Evolutionary conservation across 2,888 invertebrate species (phyloP).

Genomic region (Operophtera brumata): DNA sequence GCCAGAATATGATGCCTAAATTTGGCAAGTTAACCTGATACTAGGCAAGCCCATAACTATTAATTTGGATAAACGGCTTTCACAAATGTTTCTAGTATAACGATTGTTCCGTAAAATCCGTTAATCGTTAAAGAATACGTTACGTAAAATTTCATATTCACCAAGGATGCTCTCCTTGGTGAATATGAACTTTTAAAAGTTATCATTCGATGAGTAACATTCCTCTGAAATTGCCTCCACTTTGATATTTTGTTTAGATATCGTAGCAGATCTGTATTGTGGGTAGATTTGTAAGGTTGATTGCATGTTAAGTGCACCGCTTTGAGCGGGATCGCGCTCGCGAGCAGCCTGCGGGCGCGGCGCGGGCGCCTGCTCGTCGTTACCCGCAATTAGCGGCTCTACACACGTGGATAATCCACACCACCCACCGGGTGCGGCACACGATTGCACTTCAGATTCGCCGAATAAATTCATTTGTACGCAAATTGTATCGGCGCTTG

Average conservation of each 20-base stretch:
- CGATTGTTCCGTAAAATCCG: too few species aligned
- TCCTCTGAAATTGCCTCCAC: conserved; percentile 2
- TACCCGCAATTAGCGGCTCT: conserved; percentile 76
- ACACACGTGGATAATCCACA: conserved; percentile 74
- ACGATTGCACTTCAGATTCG: conserved; percentile 76
- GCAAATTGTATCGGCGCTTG: conserved; percentile 81
- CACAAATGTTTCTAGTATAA: background rate
- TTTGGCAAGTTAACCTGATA: background rate
- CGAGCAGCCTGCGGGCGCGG: conserved; percentile 11
- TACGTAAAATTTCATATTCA: background rate
- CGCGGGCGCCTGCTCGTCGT: conserved; percentile 48
- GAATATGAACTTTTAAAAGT: too few species aligned
- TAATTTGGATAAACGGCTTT: background rate
- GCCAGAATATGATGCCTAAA: background rate
- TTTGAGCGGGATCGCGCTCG: conserved; percentile 14
- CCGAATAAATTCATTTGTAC: conserved; percentile 81
- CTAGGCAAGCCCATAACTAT: background rate
- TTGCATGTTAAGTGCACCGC: conserved; percentile 31
- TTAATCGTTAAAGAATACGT: too few species aligned
- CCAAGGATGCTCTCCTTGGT: background rate
- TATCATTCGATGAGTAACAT: background rate
- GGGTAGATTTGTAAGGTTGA: conserved; percentile 27
- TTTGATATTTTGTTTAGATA: conserved; percentile 14
- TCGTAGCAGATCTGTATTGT: conserved; percentile 9
- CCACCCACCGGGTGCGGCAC: conserved; percentile 39